phyloP scores from a whole-genome alignment of 2,888 invertebrate species.

The Megamerina dolium region DNA sequence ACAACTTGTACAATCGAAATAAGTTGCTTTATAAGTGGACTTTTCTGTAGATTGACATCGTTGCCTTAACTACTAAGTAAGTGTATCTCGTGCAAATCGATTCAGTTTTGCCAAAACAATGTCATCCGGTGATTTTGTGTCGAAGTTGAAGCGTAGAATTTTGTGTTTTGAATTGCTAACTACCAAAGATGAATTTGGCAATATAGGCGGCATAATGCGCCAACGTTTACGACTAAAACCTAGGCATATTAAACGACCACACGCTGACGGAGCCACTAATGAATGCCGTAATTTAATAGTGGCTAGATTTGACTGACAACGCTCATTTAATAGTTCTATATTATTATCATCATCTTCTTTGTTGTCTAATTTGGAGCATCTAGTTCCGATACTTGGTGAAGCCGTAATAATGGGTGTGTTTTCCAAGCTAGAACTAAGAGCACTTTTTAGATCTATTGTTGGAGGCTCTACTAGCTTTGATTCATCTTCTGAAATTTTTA shows the following conservation, averaged over 20 bases:
- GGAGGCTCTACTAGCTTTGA: slow-evolving; percentile 1
- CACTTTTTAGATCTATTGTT: slow-evolving; percentile 36
- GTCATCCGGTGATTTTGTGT: slow-evolving; percentile 43
- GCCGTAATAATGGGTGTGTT: slow-evolving; percentile 18
- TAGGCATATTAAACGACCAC: slow-evolving; percentile 26
- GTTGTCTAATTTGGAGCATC: too few species aligned
- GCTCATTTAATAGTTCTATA: slow-evolving; percentile 31
- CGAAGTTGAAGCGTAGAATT: slow-evolving; percentile 35
- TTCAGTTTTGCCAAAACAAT: slow-evolving; percentile 31
- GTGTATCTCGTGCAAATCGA: slow-evolving; percentile 32
- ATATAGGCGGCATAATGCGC: slow-evolving; percentile 7
- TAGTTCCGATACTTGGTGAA: too few species aligned
- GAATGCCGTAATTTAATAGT: slow-evolving; percentile 9
- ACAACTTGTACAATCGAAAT: too few species aligned
- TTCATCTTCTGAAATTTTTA: background rate
- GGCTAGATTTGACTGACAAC: slow-evolving; percentile 24
- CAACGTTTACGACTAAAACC: slow-evolving; percentile 19
- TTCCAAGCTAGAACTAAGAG: slow-evolving; percentile 31
- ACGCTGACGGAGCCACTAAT: slow-evolving; percentile 22
- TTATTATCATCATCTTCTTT: slow-evolving; percentile 17
- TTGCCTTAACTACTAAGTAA: too few species aligned
- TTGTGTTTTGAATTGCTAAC: slow-evolving; percentile 28
- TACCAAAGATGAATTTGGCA: slow-evolving; percentile 19
- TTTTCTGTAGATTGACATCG: too few species aligned
- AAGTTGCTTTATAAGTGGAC: too few species aligned